Conservation (phyloP, 2,888 invertebrate genomes). For the Pollenia labialis region DNA sequence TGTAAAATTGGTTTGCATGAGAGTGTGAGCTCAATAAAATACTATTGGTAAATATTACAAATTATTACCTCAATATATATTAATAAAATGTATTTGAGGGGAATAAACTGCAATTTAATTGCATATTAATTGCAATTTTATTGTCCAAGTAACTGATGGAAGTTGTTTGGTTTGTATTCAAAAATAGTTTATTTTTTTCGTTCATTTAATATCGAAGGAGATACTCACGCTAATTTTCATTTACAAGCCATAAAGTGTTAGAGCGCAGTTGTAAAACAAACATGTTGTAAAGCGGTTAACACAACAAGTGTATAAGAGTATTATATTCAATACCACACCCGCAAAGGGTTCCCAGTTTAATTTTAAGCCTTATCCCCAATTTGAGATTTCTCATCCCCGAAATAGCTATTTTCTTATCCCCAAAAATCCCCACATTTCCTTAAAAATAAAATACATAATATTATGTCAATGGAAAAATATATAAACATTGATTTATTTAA, state of each 20-base stretch:
- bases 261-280: slow-evolving; percentile 22
- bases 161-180: slow-evolving; percentile 25
- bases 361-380: too few species aligned
- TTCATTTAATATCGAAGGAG: neutral
- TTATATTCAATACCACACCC: slow-evolving; percentile 58
- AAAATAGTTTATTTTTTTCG: slow-evolving; percentile 2
- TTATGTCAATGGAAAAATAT: too few species aligned
- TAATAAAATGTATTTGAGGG: slow-evolving; percentile 14
- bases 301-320: slow-evolving; percentile 40
- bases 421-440: too few species aligned
- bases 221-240: neutral
- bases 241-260: neutral
- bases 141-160: slow-evolving; percentile 53
- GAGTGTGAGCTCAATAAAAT: slow-evolving; percentile 3
- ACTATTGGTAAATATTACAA: slow-evolving; percentile 24
- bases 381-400: too few species aligned
- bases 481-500: too few species aligned
- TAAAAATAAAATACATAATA: too few species aligned
- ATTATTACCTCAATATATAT: slow-evolving; percentile 45
- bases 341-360: too few species aligned
- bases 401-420: too few species aligned
- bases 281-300: slow-evolving; percentile 27
- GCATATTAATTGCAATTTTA: slow-evolving; percentile 65
- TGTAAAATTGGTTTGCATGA: neutral
- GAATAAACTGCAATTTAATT: slow-evolving; percentile 46